Evolutionary conservation across 2,888 invertebrate genomes (phyloP).

Genomic region (Drosophila cracens): DNA sequence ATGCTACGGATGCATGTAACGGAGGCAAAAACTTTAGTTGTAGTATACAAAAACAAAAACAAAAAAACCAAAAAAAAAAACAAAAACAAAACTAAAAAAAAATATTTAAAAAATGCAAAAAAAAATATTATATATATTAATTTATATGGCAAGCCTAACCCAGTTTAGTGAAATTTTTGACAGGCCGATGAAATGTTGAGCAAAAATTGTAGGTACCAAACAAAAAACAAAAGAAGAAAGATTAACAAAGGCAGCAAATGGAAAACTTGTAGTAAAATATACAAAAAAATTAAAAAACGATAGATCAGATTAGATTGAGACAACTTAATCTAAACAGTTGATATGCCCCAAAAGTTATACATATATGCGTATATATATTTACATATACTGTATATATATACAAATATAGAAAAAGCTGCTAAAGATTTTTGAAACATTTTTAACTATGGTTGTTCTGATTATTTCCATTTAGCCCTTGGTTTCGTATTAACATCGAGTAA

Average conservation of each 20-base stretch:
- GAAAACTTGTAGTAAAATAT: conserved; percentile 78
- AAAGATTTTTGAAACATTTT: conserved; percentile 53
- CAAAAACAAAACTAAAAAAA: conserved; percentile 46
- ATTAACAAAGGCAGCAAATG: conserved; percentile 48
- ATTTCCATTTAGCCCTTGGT: conserved; percentile 33
- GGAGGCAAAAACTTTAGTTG: conserved; percentile 62
- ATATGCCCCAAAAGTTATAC: conserved; percentile 47
- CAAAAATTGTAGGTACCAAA: conserved; percentile 48
- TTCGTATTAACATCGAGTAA: conserved; percentile 25
- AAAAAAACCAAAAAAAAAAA: conserved; percentile 39
- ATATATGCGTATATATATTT: conserved; percentile 33
- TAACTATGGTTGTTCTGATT: conserved; percentile 45
- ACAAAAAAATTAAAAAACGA: conserved; percentile 50
- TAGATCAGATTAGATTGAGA: conserved; percentile 59
- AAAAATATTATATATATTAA: conserved; percentile 46
- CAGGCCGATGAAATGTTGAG: conserved; percentile 50
- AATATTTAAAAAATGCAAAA: conserved; percentile 48
- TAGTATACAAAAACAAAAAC: conserved; percentile 49
- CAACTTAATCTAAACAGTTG: conserved; percentile 52
- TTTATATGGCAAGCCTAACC: conserved; percentile 64
- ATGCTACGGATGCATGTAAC: conserved; percentile 72
- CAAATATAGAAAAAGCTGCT: conserved; percentile 31
- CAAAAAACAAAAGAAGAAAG: conserved; percentile 16
- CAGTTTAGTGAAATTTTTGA: conserved; percentile 80
- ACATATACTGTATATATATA: conserved; percentile 34